Conservation (phyloP, 2,888 invertebrate species). For the Patella caerulea region DNA sequence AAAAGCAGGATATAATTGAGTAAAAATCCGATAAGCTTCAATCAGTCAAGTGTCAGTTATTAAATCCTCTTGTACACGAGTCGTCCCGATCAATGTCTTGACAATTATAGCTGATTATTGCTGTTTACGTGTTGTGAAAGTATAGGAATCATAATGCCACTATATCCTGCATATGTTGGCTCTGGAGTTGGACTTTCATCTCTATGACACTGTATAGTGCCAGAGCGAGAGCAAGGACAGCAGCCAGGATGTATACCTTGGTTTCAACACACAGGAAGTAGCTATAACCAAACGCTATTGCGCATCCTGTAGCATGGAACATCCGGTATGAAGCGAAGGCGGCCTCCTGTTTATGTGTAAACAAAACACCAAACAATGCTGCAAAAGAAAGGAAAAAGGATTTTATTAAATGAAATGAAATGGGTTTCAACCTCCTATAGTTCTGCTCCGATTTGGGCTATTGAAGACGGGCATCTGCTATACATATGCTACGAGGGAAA, state of each 20-base stretch:
- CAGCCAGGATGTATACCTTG: conserved; percentile 82
- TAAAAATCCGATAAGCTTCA: no score
- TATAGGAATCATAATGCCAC: conserved; percentile 49
- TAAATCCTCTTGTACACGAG: no score
- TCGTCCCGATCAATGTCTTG: no score
- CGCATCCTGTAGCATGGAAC: conserved; percentile 93
- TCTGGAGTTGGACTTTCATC: conserved; percentile 63
- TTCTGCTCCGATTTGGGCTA: no score
- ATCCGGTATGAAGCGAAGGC: conserved; percentile 92
- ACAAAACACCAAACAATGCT: conserved; percentile 85
- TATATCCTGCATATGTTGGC: conserved; percentile 63
- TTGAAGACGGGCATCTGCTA: no score
- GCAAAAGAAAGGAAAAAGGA: conserved; percentile 35
- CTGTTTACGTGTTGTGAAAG: no score
- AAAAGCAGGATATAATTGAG: no score
- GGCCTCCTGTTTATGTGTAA: conserved; percentile 89
- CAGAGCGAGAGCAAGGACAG: conserved; percentile 81
- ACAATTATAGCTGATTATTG: no score
- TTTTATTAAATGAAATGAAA: not conserved
- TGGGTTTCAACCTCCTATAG: not conserved
- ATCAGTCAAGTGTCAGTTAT: no score
- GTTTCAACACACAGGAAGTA: conserved; percentile 84
- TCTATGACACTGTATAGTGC: conserved; percentile 80
- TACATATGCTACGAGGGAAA: no score
- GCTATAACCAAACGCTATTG: conserved; percentile 86